Conservation (phyloP, 2,888 invertebrate species). For the Hirtodrosophila trivittata region DNA sequence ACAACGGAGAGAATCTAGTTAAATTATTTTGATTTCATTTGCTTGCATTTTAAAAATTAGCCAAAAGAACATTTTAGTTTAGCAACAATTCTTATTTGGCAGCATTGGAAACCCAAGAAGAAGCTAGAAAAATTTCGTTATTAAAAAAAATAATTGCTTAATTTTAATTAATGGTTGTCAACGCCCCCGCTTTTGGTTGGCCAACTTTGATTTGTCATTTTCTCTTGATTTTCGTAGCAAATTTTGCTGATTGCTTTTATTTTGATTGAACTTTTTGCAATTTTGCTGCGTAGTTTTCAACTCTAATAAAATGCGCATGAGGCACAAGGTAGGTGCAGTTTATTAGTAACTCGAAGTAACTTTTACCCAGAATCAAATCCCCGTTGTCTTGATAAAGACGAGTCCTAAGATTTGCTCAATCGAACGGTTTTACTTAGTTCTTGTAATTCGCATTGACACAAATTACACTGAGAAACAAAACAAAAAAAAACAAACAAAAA, state of each 20-base stretch:
- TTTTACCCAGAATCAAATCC: conserved; percentile 15
- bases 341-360: conserved; percentile 47
- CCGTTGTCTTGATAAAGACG: conserved; percentile 14
- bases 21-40: conserved; percentile 67
- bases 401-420: conserved; percentile 24
- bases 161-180: conserved; percentile 60
- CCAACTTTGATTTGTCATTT: conserved; percentile 14
- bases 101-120: conserved; percentile 52
- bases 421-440: conserved; percentile 48
- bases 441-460: conserved; percentile 44
- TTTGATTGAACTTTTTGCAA: conserved; percentile 33
- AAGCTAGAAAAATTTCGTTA: conserved; percentile 67
- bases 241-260: conserved; percentile 44
- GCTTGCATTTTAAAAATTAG: conserved; percentile 38
- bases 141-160: conserved; percentile 28
- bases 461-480: conserved; percentile 31
- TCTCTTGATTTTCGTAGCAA: conserved; percentile 36
- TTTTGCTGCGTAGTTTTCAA: conserved; percentile 72
- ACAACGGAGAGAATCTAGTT: conserved; percentile 39
- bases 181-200: conserved; percentile 31
- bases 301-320: conserved; percentile 65
- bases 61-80: conserved; percentile 26
- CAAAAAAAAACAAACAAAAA: too few species aligned
- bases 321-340: conserved; percentile 77
- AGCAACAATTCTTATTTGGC: conserved; percentile 50